Evolutionary conservation across 2,888 invertebrate genomes (phyloP).

Genomic region (Tetropium fuscum): DNA sequence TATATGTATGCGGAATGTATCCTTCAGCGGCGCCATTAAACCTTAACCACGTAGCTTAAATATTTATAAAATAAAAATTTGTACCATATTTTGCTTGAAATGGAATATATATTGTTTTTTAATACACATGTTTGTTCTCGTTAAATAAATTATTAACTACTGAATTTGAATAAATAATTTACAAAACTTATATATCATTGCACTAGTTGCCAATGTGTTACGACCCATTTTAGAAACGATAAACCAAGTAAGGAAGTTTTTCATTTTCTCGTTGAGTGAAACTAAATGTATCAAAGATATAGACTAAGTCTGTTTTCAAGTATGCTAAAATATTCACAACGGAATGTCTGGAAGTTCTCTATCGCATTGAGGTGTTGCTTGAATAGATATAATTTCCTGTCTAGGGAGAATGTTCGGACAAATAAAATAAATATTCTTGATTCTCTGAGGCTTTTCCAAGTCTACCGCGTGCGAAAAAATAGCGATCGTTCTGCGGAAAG

Average conservation of each 20-base stretch:
- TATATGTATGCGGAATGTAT: too few relatives aligned
- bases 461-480: constrained; percentile 19
- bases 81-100: too few relatives aligned
- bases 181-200: too few relatives aligned
- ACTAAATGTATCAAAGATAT: constrained; percentile 15
- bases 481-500: constrained; percentile 20
- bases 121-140: too few relatives aligned
- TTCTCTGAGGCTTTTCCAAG: constrained; percentile 12
- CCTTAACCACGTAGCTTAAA: too few relatives aligned
- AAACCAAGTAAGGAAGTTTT: constrained; percentile 12
- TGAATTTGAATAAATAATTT: constrained; percentile 4
- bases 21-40: too few relatives aligned
- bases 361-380: constrained; percentile 22
- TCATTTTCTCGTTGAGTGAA: constrained; percentile 5
- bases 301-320: constrained; percentile 18
- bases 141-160: too few relatives aligned
- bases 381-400: constrained; percentile 26
- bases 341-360: constrained; percentile 22
- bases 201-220: too few relatives aligned
- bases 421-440: constrained; percentile 26
- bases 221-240: constrained; percentile 1
- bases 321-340: constrained; percentile 26
- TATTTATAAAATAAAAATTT: too few relatives aligned
- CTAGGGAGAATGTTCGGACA: constrained; percentile 24
- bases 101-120: too few relatives aligned